phyloP scores from a whole-genome alignment of 2,113 vertebrate species.

The Stictonetta naevosa region DNA sequence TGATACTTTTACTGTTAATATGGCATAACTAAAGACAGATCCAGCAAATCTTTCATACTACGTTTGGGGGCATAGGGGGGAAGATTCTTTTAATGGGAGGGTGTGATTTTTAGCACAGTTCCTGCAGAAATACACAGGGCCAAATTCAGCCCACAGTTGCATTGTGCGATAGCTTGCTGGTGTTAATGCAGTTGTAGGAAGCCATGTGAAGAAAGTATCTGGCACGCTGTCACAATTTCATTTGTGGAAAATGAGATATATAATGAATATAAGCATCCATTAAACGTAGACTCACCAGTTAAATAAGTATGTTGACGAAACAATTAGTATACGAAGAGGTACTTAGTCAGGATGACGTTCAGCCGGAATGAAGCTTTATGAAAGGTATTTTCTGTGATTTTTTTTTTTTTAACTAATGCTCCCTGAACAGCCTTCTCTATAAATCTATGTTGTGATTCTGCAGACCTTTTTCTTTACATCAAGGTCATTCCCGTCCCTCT shows the following conservation, averaged over 20 bases:
- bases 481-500: background rate
- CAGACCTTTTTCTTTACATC: background rate
- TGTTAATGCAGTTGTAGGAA: conserved; percentile 9
- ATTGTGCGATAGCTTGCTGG: background rate
- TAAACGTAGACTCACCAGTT: conserved; percentile 10
- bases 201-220: conserved; percentile 2
- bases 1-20: background rate
- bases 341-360: background rate
- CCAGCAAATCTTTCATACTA: background rate
- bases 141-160: background rate
- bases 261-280: conserved; percentile 12
- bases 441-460: background rate
- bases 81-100: background rate
- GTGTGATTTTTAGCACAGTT: conserved; percentile 31
- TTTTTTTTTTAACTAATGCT: background rate
- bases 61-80: background rate
- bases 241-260: conserved; percentile 29
- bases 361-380: background rate
- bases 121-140: background rate
- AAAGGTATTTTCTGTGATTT: background rate
- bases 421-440: background rate
- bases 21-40: conserved; percentile 6
- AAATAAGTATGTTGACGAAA: background rate
- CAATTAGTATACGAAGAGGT: background rate
- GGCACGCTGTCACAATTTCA: background rate